These are phyloP conservation scores for Decapterus maruadsi DNA, from an alignment of 2,797 vertebrate species.

Conservation along the genomic window DNA sequence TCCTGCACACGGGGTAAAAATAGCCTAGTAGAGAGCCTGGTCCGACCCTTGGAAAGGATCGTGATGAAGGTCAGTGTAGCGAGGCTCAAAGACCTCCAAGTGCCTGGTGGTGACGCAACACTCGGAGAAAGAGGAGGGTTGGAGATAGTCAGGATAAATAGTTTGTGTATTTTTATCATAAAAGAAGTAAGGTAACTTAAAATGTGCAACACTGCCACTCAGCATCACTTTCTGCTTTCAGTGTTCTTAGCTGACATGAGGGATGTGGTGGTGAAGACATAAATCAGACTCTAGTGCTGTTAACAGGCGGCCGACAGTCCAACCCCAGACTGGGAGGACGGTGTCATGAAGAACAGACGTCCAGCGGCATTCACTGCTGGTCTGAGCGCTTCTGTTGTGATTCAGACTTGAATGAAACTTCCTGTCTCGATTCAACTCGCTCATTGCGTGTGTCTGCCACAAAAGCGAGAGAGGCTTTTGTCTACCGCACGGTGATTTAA, in stretches of 20 bases:
- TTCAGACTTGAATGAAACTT: slow-evolving; percentile 34
- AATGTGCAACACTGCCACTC: not conserved
- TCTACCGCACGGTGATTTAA: slow-evolving; percentile 68
- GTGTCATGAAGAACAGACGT: not conserved
- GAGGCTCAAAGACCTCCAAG: slow-evolving; percentile 39
- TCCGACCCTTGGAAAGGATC: slow-evolving; percentile 50
- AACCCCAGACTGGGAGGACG: not conserved
- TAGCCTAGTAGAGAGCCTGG: slow-evolving; percentile 46
- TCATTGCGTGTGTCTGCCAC: slow-evolving; percentile 31
- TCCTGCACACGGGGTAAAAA: slow-evolving; percentile 63
- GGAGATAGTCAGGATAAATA: not conserved
- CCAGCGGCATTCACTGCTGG: not conserved
- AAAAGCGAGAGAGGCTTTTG: slow-evolving; percentile 41
- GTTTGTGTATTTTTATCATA: not conserved
- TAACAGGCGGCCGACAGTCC: not conserved
- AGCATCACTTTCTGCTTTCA: not conserved
- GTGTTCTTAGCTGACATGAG: not conserved
- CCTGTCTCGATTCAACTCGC: slow-evolving; percentile 19
- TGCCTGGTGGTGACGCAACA: slow-evolving; percentile 23
- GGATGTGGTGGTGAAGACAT: not conserved
- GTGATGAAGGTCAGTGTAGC: slow-evolving; percentile 59
- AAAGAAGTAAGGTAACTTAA: not conserved
- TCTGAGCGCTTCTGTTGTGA: not conserved
- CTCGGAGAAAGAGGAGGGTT: not conserved
- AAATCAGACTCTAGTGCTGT: not conserved